Evolutionary conservation across 2,113 vertebrate species (phyloP).

Genomic region (Cyrtonyx montezumae): DNA sequence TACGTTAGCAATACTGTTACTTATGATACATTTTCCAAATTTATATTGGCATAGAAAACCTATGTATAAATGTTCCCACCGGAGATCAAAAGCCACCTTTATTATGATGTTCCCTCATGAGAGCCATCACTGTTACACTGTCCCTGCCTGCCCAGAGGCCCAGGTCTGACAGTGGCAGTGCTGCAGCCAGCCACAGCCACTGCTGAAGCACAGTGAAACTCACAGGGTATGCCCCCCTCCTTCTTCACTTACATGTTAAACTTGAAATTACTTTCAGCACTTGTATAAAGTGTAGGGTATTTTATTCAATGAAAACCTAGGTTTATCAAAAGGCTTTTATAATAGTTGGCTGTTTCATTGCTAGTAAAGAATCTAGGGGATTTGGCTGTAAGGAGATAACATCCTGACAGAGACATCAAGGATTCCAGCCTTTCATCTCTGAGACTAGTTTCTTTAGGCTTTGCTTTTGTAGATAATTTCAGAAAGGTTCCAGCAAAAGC

Average conservation of each 20-base stretch:
- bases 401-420: background rate
- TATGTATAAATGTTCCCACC: background rate
- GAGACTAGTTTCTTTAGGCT: background rate
- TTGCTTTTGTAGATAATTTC: background rate
- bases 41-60: background rate
- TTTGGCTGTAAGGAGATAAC: background rate
- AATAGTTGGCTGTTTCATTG: background rate
- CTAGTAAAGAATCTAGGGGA: background rate
- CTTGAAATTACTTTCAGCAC: background rate
- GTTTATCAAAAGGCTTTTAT: background rate
- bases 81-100: background rate
- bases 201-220: background rate
- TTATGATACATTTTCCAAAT: background rate
- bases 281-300: background rate
- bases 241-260: background rate
- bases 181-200: background rate
- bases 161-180: rapidly evolving
- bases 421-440: background rate
- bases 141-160: background rate
- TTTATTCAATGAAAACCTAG: background rate
- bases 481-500: background rate
- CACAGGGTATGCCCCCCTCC: background rate
- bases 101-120: background rate
- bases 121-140: background rate
- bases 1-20: background rate